Conservation (phyloP, 2,113 vertebrate species). For the Anguilla rostrata region DNA sequence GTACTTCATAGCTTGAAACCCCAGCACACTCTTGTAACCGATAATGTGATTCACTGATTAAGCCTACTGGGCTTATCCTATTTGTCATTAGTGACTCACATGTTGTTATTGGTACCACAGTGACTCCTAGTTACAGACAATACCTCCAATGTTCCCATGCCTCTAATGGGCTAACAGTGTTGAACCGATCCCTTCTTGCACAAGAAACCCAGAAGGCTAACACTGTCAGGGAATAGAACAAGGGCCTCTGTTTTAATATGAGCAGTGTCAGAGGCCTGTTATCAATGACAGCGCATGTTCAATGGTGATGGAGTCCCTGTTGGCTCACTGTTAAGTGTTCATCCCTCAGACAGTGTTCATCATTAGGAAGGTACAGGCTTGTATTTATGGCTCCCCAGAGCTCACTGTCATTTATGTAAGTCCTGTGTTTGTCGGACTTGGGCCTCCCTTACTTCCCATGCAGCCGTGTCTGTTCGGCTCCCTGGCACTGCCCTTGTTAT, state of each 20-base stretch:
- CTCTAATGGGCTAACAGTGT: neutral
- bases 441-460: neutral
- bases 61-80: neutral
- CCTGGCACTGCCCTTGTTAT: neutral
- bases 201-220: too few species aligned
- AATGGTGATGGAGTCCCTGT: constrained; percentile 19
- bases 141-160: neutral
- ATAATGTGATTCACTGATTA: neutral
- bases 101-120: neutral
- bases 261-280: neutral
- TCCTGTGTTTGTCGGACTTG: constrained; percentile 9
- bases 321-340: constrained; percentile 16
- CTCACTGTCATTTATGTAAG: constrained; percentile 14
- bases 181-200: neutral
- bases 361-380: constrained; percentile 17
- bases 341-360: constrained; percentile 20
- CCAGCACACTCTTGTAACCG: neutral
- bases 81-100: neutral
- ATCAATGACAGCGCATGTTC: constrained; percentile 16
- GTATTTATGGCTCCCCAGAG: constrained; percentile 26
- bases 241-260: neutral
- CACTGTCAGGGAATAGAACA: neutral
- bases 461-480: neutral
- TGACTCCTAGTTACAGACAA: neutral
- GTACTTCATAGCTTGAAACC: neutral